These are phyloP conservation scores for Horisme vitalbata DNA, from an alignment of 2,888 invertebrate genomes.

Conservation along the genomic window DNA sequence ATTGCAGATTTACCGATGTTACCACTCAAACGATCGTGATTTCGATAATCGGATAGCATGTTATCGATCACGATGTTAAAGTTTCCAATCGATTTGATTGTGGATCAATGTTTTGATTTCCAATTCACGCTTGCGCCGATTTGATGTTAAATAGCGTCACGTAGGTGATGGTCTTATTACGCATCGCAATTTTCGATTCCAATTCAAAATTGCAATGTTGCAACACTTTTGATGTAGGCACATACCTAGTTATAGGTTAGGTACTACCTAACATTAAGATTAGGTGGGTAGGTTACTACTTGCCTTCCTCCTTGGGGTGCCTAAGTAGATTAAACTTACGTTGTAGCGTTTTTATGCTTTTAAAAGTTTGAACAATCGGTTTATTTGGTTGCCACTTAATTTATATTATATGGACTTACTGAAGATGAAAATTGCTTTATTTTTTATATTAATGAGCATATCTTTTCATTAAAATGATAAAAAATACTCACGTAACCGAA, in stretches of 20 bases:
- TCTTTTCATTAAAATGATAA: too few relatives aligned
- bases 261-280: conserved; percentile 1
- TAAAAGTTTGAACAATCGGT: too few relatives aligned
- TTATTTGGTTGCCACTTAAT: too few relatives aligned
- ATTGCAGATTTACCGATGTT: conserved; percentile 33
- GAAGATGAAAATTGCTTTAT: too few relatives aligned
- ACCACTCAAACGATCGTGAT: conserved; percentile 72
- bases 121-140: conserved; percentile 80
- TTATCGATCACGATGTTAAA: conserved; percentile 78
- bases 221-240: conserved; percentile 39
- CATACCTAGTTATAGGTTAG: conserved; percentile 9
- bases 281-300: too few relatives aligned
- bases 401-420: too few relatives aligned
- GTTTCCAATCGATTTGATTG: conserved; percentile 79
- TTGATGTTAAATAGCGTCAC: conserved; percentile 80
- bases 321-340: too few relatives aligned
- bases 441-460: too few relatives aligned
- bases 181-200: conserved; percentile 69
- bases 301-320: too few relatives aligned
- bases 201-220: conserved; percentile 56
- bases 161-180: conserved; percentile 63
- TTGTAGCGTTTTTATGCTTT: too few relatives aligned
- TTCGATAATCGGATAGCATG: conserved; percentile 76
- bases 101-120: conserved; percentile 80
- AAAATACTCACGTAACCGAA: too few relatives aligned